A percentile compares a stretch with the other conserved stretches of the same genome.
Evolutionary conservation across 2,888 invertebrate species (phyloP).

Genomic region (Eristalis intricaria): DNA sequence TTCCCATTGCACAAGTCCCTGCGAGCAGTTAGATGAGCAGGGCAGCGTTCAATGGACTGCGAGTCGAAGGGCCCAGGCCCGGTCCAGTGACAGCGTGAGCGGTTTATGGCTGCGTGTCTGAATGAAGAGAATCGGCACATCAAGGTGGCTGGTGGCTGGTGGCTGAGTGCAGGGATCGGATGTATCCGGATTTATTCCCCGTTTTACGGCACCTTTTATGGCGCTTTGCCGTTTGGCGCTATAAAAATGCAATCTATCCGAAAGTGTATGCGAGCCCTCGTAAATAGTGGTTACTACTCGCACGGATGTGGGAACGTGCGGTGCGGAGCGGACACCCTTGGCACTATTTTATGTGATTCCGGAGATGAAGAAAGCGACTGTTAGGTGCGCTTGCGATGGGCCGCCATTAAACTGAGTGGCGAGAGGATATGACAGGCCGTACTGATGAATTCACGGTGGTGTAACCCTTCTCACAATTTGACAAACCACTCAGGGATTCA

Average conservation of each 20-base stretch:
- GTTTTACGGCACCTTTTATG: conserved; percentile 26
- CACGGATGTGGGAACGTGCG: not conserved
- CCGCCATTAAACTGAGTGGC: not conserved
- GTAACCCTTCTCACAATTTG: not conserved
- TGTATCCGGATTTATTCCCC: conserved; percentile 30
- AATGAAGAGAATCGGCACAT: not conserved
- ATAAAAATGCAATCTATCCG: conserved; percentile 25
- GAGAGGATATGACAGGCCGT: not conserved
- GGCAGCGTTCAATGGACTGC: no score
- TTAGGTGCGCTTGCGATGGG: not conserved
- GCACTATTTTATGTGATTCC: not conserved
- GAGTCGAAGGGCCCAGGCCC: not conserved
- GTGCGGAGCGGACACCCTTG: not conserved
- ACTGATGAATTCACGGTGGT: not conserved
- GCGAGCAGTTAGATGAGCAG: not conserved
- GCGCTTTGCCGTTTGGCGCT: conserved; percentile 20
- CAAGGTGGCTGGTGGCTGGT: not conserved
- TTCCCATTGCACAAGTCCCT: not conserved
- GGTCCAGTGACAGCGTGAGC: not conserved
- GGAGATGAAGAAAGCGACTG: not conserved
- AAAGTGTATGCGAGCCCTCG: not conserved
- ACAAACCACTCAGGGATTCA: not conserved
- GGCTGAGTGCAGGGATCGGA: not conserved
- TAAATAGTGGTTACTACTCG: not conserved
- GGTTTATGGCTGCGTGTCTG: conserved; percentile 20